Evolutionary conservation across 2,888 invertebrate species (phyloP).

Genomic region (Philereme vetulata): DNA sequence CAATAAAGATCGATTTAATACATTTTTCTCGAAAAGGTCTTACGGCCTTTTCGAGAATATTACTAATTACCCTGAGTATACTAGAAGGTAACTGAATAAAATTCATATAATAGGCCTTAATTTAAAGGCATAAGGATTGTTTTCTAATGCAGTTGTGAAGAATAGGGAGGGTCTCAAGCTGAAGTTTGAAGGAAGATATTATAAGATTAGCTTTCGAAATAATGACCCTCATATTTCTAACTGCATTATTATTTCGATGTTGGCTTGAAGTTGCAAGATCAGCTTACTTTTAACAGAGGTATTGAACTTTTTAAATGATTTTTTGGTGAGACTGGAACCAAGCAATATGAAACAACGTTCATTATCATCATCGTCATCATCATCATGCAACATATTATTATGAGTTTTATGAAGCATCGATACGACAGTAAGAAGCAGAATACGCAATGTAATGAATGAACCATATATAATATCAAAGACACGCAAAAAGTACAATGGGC

Average conservation of each 20-base stretch:
- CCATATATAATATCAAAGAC: too few species aligned
- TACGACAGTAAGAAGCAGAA: too few species aligned
- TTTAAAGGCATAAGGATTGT: slow-evolving; percentile 2
- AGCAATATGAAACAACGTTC: too few species aligned
- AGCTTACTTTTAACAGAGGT: slow-evolving; percentile 16
- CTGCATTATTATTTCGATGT: slow-evolving; percentile 18
- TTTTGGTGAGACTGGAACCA: too few species aligned
- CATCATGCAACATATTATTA: too few species aligned
- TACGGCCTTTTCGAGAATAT: too few species aligned
- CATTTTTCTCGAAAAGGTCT: slow-evolving; percentile 14
- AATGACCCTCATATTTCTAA: slow-evolving; percentile 36
- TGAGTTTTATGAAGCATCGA: too few species aligned
- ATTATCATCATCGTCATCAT: too few species aligned
- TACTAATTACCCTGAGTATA: too few species aligned
- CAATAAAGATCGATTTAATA: slow-evolving; percentile 9
- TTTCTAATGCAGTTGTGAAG: slow-evolving; percentile 4
- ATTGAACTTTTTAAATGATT: background rate
- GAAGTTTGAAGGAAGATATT: slow-evolving; percentile 5
- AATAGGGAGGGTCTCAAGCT: slow-evolving; percentile 11
- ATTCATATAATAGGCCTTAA: slow-evolving; percentile 4
- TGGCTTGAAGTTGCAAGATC: slow-evolving; percentile 15
- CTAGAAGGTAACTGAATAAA: slow-evolving; percentile 12
- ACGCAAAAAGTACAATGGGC: too few species aligned
- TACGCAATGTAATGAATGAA: too few species aligned
- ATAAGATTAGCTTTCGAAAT: slow-evolving; percentile 20